These are phyloP conservation scores for Microctonus aethiopoides DNA, from an alignment of 2,888 invertebrate species.

Conservation along the genomic window DNA sequence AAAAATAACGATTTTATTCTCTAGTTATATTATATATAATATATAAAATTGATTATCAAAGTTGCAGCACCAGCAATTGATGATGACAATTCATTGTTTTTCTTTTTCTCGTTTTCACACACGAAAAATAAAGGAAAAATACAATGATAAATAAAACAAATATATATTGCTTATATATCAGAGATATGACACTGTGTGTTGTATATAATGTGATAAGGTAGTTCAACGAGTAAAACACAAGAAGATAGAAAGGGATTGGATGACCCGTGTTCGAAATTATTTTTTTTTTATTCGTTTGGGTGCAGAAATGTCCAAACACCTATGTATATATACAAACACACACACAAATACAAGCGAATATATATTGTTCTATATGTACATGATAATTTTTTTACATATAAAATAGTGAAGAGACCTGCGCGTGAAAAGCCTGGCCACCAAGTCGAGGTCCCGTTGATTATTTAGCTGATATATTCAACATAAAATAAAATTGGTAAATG, in stretches of 20 bases:
- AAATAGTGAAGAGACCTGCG: background rate
- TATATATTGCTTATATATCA: too few relatives aligned
- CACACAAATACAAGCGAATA: background rate
- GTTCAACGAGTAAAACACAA: too few relatives aligned
- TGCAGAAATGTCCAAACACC: background rate
- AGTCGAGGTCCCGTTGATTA: too few relatives aligned
- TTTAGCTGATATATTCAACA: too few relatives aligned
- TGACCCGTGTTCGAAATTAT: too few relatives aligned
- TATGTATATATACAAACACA: background rate
- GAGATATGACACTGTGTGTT: too few relatives aligned
- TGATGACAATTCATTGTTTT: background rate
- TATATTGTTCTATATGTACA: background rate
- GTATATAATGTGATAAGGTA: too few relatives aligned
- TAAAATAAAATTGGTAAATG: too few relatives aligned
- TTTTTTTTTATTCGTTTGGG: background rate
- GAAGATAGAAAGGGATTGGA: too few relatives aligned
- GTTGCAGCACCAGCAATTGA: background rate
- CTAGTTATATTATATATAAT: background rate
- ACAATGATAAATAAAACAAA: too few relatives aligned
- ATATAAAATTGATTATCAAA: background rate
- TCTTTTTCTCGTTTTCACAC: background rate
- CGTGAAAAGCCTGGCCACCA: background rate
- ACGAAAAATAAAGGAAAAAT: background rate
- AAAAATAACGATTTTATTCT: background rate
- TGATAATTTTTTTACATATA: background rate